Evolutionary conservation across 2,113 vertebrate genomes (phyloP), one percentile per base, ranked within the genome.

Genomic region (Paralichthys olivaceus): DNA sequence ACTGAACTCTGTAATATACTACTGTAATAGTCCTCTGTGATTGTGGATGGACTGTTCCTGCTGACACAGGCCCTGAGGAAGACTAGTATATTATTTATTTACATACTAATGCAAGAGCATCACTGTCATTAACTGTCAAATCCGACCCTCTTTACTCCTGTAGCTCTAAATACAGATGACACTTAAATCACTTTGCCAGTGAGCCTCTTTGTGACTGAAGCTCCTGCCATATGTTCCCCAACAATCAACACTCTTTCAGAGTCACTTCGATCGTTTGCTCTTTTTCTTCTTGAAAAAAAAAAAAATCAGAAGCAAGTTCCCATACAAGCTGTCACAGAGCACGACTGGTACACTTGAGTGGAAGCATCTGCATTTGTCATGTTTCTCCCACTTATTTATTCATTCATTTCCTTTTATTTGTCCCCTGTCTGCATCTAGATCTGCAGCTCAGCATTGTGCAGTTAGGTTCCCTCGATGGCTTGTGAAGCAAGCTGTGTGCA

Each of bases 401-500:
- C 5, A 13, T 7, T n/a, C 7, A 20, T n/a, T n/a, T n/a, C 19
- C 20, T 15, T 19, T 25, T 2, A 32, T 40, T 29, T 19, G n/a
- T 25, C 53, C 19, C 23, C 29, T 9, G 4, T 26, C 22, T 40
- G 9, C 23, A 20, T 83, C 80, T 82, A 54, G 47, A 55, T 72
- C 29, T 29, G 72, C 66, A 63, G 75, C 49, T 80, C 72, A 79
- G 77, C 5, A 19, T 61, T 62, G 7, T 51, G 74, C 5, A 11
- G 55, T 72, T 49, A 73, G 51, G 28, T 40, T 63, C 66, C 55
- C 68, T 45, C 13, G 1, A 57, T 77, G 53, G 65, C 28, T 58
- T 28, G 11, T 69, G 45, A 70, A 69, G 58, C 81, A 82, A 81
- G 80, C 89, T 84, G 85, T 71, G 84, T 69, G 63, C 67, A 75